These are phyloP conservation scores for Origma solitaria DNA, from an alignment of 2,113 vertebrate species.

Conservation along the genomic window DNA sequence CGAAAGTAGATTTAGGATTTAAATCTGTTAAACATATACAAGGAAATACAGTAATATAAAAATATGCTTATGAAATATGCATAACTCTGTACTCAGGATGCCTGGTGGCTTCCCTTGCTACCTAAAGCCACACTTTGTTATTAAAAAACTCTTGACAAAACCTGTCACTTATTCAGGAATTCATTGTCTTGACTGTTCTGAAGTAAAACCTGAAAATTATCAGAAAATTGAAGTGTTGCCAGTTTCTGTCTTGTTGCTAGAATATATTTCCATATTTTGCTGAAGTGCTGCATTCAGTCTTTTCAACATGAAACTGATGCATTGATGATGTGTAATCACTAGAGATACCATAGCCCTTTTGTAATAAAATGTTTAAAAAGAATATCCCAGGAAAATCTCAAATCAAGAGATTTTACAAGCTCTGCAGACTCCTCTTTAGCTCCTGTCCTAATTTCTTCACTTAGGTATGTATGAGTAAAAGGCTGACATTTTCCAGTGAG, in stretches of 20 bases:
- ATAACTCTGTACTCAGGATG: neutral
- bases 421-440: neutral
- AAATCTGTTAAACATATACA: neutral
- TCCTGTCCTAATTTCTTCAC: neutral
- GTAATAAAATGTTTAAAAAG: neutral
- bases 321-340: neutral
- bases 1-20: neutral
- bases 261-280: constrained; percentile 22
- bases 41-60: neutral
- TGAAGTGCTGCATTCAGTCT: constrained; percentile 12
- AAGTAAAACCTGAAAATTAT: neutral
- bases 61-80: neutral
- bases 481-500: neutral
- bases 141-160: neutral
- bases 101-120: neutral
- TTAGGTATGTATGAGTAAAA: neutral
- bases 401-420: neutral
- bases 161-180: neutral
- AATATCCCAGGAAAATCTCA: neutral
- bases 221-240: neutral
- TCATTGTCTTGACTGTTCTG: neutral
- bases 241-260: neutral
- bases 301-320: neutral
- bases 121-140: neutral
- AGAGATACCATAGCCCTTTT: neutral